Percentiles rank a stretch among this genome's conserved stretches.
phyloP scores from a whole-genome alignment of 2,797 vertebrate genomes.

The Phrynocephalus guinanensis region DNA sequence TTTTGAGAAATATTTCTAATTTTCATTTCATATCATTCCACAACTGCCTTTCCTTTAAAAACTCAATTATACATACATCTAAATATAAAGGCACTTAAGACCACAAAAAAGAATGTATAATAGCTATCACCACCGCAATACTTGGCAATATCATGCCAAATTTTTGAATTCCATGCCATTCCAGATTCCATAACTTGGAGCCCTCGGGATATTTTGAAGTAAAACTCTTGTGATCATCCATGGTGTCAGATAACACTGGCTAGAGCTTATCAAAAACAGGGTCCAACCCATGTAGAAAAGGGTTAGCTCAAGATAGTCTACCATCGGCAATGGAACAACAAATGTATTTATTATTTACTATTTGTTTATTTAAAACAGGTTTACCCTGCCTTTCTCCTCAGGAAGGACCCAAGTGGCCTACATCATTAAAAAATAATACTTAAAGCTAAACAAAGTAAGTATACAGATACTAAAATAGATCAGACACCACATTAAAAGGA shows the following conservation, averaged over 20 bases:
- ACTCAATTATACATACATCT: background rate
- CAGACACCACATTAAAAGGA: too few species aligned
- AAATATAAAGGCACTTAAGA: background rate
- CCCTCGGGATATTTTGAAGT: background rate
- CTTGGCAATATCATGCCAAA: background rate
- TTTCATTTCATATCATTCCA: background rate
- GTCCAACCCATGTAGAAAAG: too few species aligned
- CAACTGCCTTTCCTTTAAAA: background rate
- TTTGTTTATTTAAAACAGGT: too few species aligned
- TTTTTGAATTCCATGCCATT: background rate
- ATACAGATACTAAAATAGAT: too few species aligned
- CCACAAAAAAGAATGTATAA: background rate
- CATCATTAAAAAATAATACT: too few species aligned
- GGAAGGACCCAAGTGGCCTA: too few species aligned
- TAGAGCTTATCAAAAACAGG: background rate
- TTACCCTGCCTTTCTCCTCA: background rate
- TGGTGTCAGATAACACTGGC: background rate
- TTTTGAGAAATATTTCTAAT: background rate
- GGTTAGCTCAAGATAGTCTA: too few species aligned
- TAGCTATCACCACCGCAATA: background rate
- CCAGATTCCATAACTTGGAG: background rate
- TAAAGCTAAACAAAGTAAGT: too few species aligned
- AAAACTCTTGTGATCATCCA: background rate
- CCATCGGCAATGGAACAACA: too few species aligned
- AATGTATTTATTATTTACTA: too few species aligned